Conservation (phyloP, 2,888 invertebrate genomes). For the Elgonia sp. region DNA sequence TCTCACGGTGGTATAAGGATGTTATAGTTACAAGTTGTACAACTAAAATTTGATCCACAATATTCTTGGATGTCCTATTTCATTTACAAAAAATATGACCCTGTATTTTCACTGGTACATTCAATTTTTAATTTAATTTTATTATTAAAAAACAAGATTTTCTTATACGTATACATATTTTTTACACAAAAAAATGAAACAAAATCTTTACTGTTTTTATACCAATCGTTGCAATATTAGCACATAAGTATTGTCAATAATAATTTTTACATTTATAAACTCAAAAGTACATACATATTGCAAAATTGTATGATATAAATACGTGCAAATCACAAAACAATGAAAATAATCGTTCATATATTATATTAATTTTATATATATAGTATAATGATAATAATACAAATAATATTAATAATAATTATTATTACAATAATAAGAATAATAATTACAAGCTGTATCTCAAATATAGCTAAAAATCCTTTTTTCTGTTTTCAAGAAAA, state of each 20-base stretch:
- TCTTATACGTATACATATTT: too few relatives aligned
- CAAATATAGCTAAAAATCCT: slow-evolving; percentile 9
- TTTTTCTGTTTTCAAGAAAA: background rate
- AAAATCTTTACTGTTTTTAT: background rate
- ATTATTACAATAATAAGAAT: slow-evolving; percentile 64
- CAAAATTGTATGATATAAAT: background rate
- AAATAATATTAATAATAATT: slow-evolving; percentile 72
- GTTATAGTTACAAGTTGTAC: slow-evolving; percentile 51
- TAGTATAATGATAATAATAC: slow-evolving; percentile 78
- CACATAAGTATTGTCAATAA: background rate
- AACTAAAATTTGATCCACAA: slow-evolving; percentile 43
- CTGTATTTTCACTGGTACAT: slow-evolving; percentile 67
- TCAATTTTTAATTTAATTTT: slow-evolving; percentile 1
- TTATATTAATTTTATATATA: slow-evolving; percentile 84
- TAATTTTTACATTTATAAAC: background rate
- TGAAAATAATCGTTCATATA: slow-evolving; percentile 79
- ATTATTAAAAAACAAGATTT: background rate
- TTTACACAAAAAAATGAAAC: background rate
- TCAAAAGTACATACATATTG: slow-evolving; percentile 30
- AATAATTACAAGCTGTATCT: slow-evolving; percentile 68
- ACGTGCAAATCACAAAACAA: slow-evolving; percentile 78
- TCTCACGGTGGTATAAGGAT: slow-evolving; percentile 59
- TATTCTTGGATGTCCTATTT: slow-evolving; percentile 40
- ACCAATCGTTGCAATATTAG: background rate
- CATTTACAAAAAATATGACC: slow-evolving; percentile 68